phyloP scores from a whole-genome alignment of 2,797 vertebrate species.

The Austrolebias charrua region DNA sequence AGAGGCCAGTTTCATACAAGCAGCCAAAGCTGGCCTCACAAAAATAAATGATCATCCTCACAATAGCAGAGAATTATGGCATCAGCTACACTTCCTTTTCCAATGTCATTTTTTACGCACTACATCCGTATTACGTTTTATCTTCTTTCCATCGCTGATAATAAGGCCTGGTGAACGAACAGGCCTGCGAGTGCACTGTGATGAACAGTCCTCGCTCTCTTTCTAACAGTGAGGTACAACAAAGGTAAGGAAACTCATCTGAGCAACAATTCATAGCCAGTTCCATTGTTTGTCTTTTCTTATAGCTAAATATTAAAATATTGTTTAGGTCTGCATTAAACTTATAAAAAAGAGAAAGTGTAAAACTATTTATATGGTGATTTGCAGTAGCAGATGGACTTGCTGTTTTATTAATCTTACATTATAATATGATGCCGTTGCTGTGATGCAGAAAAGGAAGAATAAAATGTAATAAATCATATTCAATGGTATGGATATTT shows the following conservation, averaged over 20 bases:
- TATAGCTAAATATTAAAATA: background rate
- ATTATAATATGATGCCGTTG: too few species aligned
- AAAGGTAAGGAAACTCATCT: background rate
- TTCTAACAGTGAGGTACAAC: background rate
- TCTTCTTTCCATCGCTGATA: conserved; percentile 3
- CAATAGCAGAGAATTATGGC: conserved; percentile 7
- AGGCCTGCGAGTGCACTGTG: conserved; percentile 3
- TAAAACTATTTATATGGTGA: background rate
- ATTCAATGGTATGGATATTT: too few species aligned
- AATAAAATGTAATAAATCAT: too few species aligned
- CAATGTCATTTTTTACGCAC: conserved; percentile 18
- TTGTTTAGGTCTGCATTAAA: background rate
- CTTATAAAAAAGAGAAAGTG: background rate
- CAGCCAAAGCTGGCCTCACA: conserved; percentile 11
- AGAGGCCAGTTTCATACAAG: conserved; percentile 19
- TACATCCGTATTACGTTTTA: conserved; percentile 3
- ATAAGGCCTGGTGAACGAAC: conserved; percentile 4
- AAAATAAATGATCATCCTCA: conserved; percentile 23
- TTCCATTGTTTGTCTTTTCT: too few species aligned
- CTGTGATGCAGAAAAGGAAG: too few species aligned
- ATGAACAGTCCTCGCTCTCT: conserved; percentile 5
- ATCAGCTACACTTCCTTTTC: conserved; percentile 21
- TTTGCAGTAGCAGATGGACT: background rate
- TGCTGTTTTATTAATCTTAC: background rate
- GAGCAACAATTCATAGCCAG: too few species aligned